Conservation (phyloP, 1,140 invertebrate species). For the Goniozus legneri region DNA sequence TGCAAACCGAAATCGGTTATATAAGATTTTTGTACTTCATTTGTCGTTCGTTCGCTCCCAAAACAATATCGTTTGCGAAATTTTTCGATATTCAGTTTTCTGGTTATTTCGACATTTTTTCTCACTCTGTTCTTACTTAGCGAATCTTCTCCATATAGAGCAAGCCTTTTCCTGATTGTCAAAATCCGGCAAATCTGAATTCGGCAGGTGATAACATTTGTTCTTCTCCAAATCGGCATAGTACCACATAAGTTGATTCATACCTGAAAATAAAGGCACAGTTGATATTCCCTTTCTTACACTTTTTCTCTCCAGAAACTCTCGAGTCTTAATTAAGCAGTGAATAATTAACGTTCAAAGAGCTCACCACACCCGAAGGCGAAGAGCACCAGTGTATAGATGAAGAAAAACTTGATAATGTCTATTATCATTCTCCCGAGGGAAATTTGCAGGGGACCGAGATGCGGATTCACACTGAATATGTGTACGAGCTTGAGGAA, state of each 20-base stretch:
- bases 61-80: no score
- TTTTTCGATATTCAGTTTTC: neutral
- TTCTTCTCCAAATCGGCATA: constrained; percentile 86
- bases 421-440: constrained; percentile 90
- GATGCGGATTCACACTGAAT: constrained; percentile 91
- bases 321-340: constrained; percentile 16
- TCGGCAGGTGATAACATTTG: constrained; percentile 74
- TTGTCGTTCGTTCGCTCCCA: no score
- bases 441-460: constrained; percentile 87
- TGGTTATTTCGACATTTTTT: constrained; percentile 1
- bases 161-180: constrained; percentile 78
- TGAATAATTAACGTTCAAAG: constrained; percentile 3
- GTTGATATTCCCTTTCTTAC: no score
- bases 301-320: no score
- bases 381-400: constrained; percentile 84
- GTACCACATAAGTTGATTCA: constrained; percentile 94
- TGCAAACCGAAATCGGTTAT: no score
- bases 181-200: constrained; percentile 69
- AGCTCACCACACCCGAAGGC: constrained; percentile 81
- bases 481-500: constrained; percentile 93
- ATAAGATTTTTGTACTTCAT: no score
- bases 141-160: constrained; percentile 79
- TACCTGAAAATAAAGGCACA: constrained; percentile 58
- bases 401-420: constrained; percentile 91
- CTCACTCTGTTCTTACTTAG: constrained; percentile 64